Evolutionary conservation across 2,888 invertebrate species (phyloP).

Genomic region (Agriopis leucophaearia): DNA sequence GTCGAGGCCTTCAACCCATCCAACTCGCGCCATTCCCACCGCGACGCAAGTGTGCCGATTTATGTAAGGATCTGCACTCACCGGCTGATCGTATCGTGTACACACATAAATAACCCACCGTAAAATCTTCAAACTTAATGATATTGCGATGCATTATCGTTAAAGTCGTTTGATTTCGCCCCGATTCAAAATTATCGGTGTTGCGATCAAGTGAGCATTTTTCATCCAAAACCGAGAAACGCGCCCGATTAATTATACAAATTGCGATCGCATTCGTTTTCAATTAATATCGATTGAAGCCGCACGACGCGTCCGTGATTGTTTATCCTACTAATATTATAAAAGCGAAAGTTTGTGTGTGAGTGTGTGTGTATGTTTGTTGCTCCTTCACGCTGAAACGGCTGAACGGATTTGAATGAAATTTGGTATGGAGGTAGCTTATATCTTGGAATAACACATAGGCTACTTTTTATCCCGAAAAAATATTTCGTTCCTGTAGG

Average conservation of each 20-base stretch:
- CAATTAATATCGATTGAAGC: slow-evolving; percentile 56
- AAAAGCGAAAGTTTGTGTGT: too few species aligned
- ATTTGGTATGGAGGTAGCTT: too few species aligned
- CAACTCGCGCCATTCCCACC: slow-evolving; percentile 49
- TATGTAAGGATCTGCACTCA: slow-evolving; percentile 51
- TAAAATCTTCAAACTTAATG: slow-evolving; percentile 72
- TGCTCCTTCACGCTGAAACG: too few species aligned
- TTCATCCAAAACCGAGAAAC: slow-evolving; percentile 43
- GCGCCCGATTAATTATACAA: slow-evolving; percentile 47
- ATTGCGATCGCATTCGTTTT: slow-evolving; percentile 52
- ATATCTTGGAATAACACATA: too few species aligned
- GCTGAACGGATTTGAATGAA: too few species aligned
- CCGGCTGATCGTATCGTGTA: slow-evolving; percentile 55
- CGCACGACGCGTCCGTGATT: slow-evolving; percentile 41
- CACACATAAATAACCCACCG: slow-evolving; percentile 69
- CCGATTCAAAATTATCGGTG: slow-evolving; percentile 48
- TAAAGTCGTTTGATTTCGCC: slow-evolving; percentile 65
- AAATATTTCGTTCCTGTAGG: too few species aligned
- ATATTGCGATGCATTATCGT: slow-evolving; percentile 71
- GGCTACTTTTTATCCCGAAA: too few species aligned
- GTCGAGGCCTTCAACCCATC: slow-evolving; percentile 61
- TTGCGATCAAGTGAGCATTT: slow-evolving; percentile 48
- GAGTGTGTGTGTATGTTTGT: too few species aligned
- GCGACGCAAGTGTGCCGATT: slow-evolving; percentile 45
- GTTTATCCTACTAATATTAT: too few species aligned